These are phyloP conservation scores for Dryomyza anilis DNA, from an alignment of 2,888 invertebrate species.

Conservation along the genomic window DNA sequence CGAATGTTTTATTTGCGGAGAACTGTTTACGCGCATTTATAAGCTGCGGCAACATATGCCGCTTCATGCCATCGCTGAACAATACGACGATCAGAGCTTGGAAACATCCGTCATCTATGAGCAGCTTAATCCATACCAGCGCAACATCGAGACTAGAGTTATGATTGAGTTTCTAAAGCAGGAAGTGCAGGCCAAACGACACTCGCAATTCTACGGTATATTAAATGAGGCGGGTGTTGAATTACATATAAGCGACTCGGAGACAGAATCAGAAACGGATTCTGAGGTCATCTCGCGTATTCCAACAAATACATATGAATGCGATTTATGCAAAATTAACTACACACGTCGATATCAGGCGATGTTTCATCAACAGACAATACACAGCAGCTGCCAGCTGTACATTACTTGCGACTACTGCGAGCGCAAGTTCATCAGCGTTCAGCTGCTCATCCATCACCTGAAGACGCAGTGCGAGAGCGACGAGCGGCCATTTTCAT, in stretches of 20 bases:
- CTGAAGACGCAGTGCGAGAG: conserved; percentile 39
- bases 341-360: conserved; percentile 38
- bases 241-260: conserved; percentile 38
- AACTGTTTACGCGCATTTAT: conserved; percentile 34
- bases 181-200: conserved; percentile 36
- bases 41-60: conserved; percentile 34
- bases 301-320: conserved; percentile 36
- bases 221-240: conserved; percentile 36
- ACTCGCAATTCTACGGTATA: conserved; percentile 39
- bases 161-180: conserved; percentile 32
- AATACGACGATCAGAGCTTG: conserved; percentile 24
- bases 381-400: conserved; percentile 25
- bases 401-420: conserved; percentile 35
- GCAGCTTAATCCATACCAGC: conserved; percentile 34
- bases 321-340: conserved; percentile 34
- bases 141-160: conserved; percentile 37
- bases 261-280: conserved; percentile 36
- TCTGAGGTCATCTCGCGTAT: conserved; percentile 23
- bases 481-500: conserved; percentile 37
- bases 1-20: conserved; percentile 37
- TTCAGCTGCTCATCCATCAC: conserved; percentile 36
- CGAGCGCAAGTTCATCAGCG: conserved; percentile 31
- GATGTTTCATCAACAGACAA: conserved; percentile 37
- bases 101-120: conserved; percentile 33
- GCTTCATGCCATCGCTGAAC: conserved; percentile 24